These are phyloP conservation scores for Leptopilina myrica DNA, from an alignment of 2,888 invertebrate genomes.

Conservation along the genomic window DNA sequence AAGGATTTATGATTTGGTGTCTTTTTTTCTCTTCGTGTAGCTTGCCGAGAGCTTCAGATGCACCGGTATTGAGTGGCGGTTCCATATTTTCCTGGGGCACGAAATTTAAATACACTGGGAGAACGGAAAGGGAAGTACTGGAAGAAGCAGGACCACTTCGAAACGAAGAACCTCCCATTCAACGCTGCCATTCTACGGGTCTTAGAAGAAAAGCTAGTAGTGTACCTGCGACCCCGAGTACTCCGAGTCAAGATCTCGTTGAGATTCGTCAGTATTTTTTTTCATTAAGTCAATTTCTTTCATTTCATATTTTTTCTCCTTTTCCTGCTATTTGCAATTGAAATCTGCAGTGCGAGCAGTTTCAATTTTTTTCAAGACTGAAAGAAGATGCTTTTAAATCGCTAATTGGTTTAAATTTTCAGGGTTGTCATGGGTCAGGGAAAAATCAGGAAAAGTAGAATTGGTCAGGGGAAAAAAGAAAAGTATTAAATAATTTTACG, in stretches of 20 bases:
- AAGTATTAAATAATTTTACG: too few species aligned
- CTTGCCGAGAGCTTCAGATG: constrained; percentile 90
- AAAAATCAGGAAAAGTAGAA: too few species aligned
- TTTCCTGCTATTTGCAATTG: not conserved
- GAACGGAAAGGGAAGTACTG: constrained; percentile 94
- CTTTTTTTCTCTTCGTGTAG: constrained; percentile 77
- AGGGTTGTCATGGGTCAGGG: too few species aligned
- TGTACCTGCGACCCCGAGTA: constrained; percentile 92
- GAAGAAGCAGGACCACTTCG: constrained; percentile 84
- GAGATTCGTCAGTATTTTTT: constrained; percentile 77
- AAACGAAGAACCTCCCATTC: constrained; percentile 79
- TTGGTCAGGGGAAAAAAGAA: too few species aligned
- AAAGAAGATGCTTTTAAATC: too few species aligned
- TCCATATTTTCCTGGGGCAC: constrained; percentile 96
- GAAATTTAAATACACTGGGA: constrained; percentile 94
- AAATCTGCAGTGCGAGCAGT: too few species aligned
- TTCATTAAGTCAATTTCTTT: not conserved
- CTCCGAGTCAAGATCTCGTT: constrained; percentile 84
- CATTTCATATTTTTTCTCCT: constrained; percentile 22
- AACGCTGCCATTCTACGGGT: constrained; percentile 81
- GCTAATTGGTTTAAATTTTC: too few species aligned
- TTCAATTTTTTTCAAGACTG: too few species aligned
- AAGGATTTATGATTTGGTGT: not conserved
- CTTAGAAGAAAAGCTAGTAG: constrained; percentile 88
- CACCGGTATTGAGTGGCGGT: constrained; percentile 92